Conservation (phyloP, 1,140 invertebrate species). For the Andricus grossulariae region DNA sequence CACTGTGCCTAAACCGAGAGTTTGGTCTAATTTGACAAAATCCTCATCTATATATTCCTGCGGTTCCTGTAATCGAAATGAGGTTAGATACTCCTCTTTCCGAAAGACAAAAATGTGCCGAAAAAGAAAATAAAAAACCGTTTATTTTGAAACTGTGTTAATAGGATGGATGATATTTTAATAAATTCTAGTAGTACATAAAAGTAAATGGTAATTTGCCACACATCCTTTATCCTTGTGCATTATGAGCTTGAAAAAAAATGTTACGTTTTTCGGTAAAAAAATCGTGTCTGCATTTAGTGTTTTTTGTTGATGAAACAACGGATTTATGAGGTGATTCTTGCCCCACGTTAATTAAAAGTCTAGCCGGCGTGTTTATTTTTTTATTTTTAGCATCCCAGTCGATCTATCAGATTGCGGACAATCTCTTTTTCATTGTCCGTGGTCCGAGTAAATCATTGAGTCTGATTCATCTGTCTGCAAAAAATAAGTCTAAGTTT, state of each 20-base stretch:
- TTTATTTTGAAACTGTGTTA: too few relatives aligned
- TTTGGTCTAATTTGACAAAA: too few relatives aligned
- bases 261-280: not conserved
- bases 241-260: not conserved
- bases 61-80: too few relatives aligned
- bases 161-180: too few relatives aligned
- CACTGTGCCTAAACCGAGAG: too few relatives aligned
- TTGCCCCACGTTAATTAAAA: constrained; percentile 18
- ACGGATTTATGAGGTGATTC: constrained; percentile 27
- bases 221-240: not conserved
- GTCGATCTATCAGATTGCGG: constrained; percentile 17
- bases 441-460: constrained; percentile 23
- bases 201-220: too few relatives aligned
- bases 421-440: constrained; percentile 23
- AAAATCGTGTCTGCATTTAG: not conserved
- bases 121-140: too few relatives aligned
- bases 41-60: too few relatives aligned
- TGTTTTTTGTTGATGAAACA: constrained; percentile 22
- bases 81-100: too few relatives aligned
- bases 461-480: not conserved
- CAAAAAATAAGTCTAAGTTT: not conserved
- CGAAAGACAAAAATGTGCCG: too few relatives aligned
- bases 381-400: constrained; percentile 11
- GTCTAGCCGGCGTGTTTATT: constrained; percentile 1
- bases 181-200: too few relatives aligned